A percentile compares a stretch with the other conserved stretches of the same genome.
phyloP scores from a whole-genome alignment of 2,113 vertebrate species.

The Bungarus multicinctus region DNA sequence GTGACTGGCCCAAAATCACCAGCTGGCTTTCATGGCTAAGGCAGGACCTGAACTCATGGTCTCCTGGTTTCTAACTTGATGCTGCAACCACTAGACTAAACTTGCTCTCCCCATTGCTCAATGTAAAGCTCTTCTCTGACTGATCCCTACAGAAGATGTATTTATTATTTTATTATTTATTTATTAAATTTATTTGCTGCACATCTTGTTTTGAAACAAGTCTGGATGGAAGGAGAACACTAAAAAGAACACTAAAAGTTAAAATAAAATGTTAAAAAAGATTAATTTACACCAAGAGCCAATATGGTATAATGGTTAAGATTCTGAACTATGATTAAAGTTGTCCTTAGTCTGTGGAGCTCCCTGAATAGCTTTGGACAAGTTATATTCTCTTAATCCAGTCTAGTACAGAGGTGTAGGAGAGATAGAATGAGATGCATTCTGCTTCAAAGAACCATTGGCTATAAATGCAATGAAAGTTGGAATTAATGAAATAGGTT shows the following conservation, averaged over 20 bases:
- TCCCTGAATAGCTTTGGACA: neutral
- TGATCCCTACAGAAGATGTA: neutral
- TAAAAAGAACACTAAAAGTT: neutral
- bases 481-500: neutral
- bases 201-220: neutral
- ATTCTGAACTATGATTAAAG: neutral
- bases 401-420: neutral
- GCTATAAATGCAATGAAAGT: neutral
- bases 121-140: neutral
- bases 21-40: neutral
- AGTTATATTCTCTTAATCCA: neutral
- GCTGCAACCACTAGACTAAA: neutral
- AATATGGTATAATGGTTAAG: neutral
- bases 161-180: too few relatives aligned
- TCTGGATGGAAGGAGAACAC: neutral
- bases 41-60: neutral
- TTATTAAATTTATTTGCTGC: neutral
- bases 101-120: neutral
- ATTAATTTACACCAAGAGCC: neutral
- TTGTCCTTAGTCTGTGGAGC: neutral
- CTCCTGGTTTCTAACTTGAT: neutral
- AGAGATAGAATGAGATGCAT: neutral
- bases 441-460: neutral
- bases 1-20: neutral
- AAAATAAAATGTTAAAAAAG: fast-evolving